A percentile compares a stretch with the other conserved stretches of the same genome.
Evolutionary conservation across 2,797 vertebrate species (phyloP).

Genomic region (Cephalopachus bancanus): DNA sequence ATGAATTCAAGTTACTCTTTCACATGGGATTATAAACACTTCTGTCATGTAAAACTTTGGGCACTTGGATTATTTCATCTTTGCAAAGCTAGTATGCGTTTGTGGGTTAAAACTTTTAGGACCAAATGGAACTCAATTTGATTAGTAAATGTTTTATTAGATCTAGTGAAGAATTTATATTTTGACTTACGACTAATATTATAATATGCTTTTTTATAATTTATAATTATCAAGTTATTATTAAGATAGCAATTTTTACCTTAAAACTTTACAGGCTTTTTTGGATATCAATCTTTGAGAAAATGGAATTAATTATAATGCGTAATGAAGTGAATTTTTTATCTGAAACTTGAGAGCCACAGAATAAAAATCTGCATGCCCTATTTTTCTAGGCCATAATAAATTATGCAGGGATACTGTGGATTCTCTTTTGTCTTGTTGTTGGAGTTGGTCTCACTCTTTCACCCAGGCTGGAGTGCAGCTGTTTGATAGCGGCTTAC

Average conservation of each 20-base stretch:
- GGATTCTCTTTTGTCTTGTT: not conserved
- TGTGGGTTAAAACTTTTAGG: constrained; percentile 61
- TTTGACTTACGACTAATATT: constrained; percentile 49
- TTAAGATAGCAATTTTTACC: constrained; percentile 21
- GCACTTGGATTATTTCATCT: constrained; percentile 59
- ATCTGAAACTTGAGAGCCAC: constrained; percentile 40
- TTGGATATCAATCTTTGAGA: not conserved
- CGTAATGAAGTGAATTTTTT: constrained; percentile 67
- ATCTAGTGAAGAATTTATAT: constrained; percentile 41
- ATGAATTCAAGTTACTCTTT: constrained; percentile 57
- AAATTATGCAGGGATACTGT: not conserved
- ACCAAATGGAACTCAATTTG: constrained; percentile 63
- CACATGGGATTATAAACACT: constrained; percentile 57
- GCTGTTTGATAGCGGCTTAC: too few relatives aligned
- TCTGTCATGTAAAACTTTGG: constrained; percentile 62
- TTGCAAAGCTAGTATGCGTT: constrained; percentile 67
- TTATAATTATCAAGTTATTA: not conserved
- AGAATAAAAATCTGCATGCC: not conserved
- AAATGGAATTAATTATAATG: constrained; percentile 48
- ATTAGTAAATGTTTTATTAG: constrained; percentile 56
- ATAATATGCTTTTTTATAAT: constrained; percentile 56
- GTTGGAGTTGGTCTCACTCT: too few relatives aligned
- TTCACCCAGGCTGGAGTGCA: too few relatives aligned
- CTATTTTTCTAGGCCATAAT: constrained; percentile 19
- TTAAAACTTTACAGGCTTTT: constrained; percentile 35